Percentiles rank a stretch among this genome's conserved stretches.
These are phyloP conservation scores for Synanthedon vespiformis DNA, from an alignment of 2,888 invertebrate species.

Conservation along the genomic window DNA sequence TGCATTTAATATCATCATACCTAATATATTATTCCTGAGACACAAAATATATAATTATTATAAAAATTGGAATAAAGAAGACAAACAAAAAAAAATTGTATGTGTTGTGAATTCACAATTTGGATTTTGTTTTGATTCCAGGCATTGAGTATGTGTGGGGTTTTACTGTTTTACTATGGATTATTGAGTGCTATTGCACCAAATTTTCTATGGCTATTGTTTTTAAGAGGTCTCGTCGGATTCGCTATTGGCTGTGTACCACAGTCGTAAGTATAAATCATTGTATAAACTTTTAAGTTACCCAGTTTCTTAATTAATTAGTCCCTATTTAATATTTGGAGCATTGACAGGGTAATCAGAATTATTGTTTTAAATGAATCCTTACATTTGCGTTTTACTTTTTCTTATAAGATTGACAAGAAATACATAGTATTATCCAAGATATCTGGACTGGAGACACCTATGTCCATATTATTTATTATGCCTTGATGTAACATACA, in stretches of 20 bases:
- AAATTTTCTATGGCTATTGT: conserved; percentile 89
- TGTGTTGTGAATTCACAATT: conserved; percentile 5
- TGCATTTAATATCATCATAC: conserved; percentile 1
- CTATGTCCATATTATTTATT: neutral
- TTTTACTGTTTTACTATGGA: conserved; percentile 91
- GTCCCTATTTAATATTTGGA: too few species aligned
- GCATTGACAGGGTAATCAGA: too few species aligned
- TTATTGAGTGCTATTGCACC: conserved; percentile 91
- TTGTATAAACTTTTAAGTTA: neutral
- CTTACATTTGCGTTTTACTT: too few species aligned
- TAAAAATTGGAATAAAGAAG: too few species aligned
- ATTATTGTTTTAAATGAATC: too few species aligned
- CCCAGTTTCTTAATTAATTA: too few species aligned
- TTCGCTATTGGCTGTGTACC: conserved; percentile 97
- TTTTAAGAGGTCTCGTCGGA: conserved; percentile 92
- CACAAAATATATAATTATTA: too few species aligned
- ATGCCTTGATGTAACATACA: neutral
- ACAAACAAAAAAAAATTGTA: neutral
- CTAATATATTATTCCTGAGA: neutral
- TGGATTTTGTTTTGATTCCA: conserved; percentile 30
- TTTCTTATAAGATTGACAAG: too few species aligned
- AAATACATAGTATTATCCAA: too few species aligned
- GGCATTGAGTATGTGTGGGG: conserved; percentile 92
- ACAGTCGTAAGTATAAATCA: conserved; percentile 85
- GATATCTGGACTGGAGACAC: too few species aligned